Base-by-base conservation (phyloP, 2,797 vertebrate species). In the Sebastes aleutianus region DNA sequence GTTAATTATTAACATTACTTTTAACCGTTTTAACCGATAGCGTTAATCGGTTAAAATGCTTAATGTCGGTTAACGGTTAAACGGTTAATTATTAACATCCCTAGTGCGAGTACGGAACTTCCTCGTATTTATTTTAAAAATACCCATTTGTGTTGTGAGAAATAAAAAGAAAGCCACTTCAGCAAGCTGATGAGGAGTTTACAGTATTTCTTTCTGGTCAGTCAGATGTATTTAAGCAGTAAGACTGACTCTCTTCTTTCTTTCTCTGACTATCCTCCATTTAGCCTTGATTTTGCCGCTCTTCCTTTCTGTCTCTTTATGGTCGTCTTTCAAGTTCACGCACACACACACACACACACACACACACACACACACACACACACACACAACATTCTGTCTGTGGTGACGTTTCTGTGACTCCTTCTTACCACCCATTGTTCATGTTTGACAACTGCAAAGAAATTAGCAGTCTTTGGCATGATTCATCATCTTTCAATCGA, bases 401-500 rank as follows among this genome's bases (percentile, higher is more conserved):
- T 70, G 63, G 62, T 88, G 85, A 91, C 73, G 78, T 86, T 87
- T 85, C 78, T 76, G 67, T 86, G 87, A 90, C 87, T 93, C 84
- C 84, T 82, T 87, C 73, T 79, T 74, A 70, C 85, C 63, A 73
- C 87, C 85, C 80, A 91, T 93, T 92, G 92, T 93, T 93, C 90
- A 89, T 90, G 86, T 93, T 93, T 90, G 91, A 93, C 91, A 93
- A 93, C 89, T 88, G 87, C 86, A 93, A 88, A 92, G 87, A 91
- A 92, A 91, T 92, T 91, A 93, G 88, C 88, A 87, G 81, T 89
- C 91, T 93, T 91, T 86, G 88, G 86, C 87, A 82, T 91, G 91
- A 93, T 90, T 94, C 90, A 93, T 93, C 90, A 93, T 91, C 89
- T 91, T 93, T 93, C 86, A 93, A 90, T 93, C 72, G 88, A 85